Percentiles rank a stretch among this genome's conserved stretches.
These are phyloP conservation scores for Boulengerochromis microlepis DNA, from an alignment of 2,113 vertebrate genomes.

Conservation along the genomic window DNA sequence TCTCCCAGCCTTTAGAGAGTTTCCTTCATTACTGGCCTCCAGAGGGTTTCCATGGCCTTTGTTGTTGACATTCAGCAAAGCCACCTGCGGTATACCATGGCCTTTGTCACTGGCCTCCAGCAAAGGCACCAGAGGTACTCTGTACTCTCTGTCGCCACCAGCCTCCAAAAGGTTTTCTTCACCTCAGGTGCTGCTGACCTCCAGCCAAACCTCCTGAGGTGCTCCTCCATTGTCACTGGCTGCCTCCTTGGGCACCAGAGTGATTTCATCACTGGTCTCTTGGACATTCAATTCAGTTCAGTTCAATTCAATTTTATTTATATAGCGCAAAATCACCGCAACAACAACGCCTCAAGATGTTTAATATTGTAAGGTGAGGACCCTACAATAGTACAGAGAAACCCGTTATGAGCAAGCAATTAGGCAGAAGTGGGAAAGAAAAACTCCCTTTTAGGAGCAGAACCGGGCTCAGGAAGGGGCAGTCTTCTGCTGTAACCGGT, in stretches of 20 bases:
- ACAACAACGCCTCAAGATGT: background rate
- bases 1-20: background rate
- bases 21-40: background rate
- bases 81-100: too few species aligned
- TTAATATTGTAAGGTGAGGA: background rate
- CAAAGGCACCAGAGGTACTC: background rate
- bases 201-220: background rate
- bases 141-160: background rate
- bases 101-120: background rate
- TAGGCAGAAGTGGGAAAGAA: background rate
- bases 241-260: background rate
- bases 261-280: background rate
- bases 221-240: background rate
- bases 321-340: background rate
- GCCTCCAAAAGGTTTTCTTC: background rate
- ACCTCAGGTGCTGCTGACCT: background rate
- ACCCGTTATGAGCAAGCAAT: background rate
- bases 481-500: background rate
- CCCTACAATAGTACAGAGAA: background rate
- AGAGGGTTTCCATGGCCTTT: background rate
- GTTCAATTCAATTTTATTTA: background rate
- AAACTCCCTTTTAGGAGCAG: background rate
- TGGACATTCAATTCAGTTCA: background rate
- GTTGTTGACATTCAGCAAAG: too few species aligned
- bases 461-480: background rate